Percentiles rank a stretch among this genome's conserved stretches.
Evolutionary conservation across 2,888 invertebrate species (phyloP).

Genomic region (Tupiocoris notatus): DNA sequence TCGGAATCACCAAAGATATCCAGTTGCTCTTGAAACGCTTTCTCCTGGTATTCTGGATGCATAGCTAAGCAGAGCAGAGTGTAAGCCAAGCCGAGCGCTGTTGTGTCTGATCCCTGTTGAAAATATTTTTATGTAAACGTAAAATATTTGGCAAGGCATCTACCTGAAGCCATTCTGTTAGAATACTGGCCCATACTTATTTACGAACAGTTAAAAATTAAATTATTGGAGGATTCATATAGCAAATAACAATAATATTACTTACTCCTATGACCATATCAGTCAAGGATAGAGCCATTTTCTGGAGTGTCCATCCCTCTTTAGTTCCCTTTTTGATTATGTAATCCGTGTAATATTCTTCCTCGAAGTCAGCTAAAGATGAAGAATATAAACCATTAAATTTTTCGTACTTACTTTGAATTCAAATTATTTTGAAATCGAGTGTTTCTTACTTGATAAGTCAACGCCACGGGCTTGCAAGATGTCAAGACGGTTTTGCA

Average conservation of each 20-base stretch:
- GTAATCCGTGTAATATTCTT: conserved; percentile 30
- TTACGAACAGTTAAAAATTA: no score
- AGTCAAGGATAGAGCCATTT: conserved; percentile 10
- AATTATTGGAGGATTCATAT: no score
- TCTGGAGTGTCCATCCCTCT: background rate
- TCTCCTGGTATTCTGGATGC: conserved; percentile 44
- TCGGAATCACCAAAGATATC: conserved; percentile 49
- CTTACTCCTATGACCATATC: conserved; percentile 25
- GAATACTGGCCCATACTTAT: no score
- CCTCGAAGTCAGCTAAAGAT: conserved; percentile 34
- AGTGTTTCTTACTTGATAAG: background rate
- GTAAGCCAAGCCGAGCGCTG: background rate
- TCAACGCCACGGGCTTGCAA: background rate
- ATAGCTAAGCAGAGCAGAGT: conserved; percentile 17
- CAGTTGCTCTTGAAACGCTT: conserved; percentile 48
- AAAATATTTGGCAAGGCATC: no score
- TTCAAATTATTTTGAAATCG: no score
- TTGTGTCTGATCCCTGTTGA: conserved; percentile 32
- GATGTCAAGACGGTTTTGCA: background rate
- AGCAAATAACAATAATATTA: background rate
- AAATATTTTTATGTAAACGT: no score
- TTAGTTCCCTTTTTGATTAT: conserved; percentile 26
- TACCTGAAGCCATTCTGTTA: no score
- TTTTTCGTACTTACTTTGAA: no score
- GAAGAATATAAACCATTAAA: no score